These are phyloP conservation scores for Stomatorhinus walkeri DNA, from an alignment of 2,797 vertebrate species.

Conservation along the genomic window DNA sequence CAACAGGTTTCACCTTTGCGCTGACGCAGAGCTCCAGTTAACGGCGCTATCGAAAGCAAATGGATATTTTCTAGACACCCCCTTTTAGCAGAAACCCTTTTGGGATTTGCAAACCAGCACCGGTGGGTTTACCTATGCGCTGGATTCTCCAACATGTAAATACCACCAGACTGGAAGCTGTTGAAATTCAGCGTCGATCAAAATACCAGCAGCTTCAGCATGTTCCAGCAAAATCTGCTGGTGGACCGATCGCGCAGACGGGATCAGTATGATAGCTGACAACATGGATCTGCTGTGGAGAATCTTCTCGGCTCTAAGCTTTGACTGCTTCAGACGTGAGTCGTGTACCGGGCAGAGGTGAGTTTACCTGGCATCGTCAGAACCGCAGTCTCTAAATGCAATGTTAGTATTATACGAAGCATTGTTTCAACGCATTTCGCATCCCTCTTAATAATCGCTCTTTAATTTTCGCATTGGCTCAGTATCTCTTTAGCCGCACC, in stretches of 20 bases:
- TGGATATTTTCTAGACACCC: background rate
- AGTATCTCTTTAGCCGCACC: background rate
- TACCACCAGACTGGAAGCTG: background rate
- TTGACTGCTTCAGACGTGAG: slow-evolving; percentile 61
- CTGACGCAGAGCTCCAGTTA: background rate
- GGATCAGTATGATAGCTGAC: slow-evolving; percentile 48
- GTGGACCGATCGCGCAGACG: slow-evolving; percentile 11
- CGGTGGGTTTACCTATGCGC: slow-evolving; percentile 31
- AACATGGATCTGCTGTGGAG: slow-evolving; percentile 66
- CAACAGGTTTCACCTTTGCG: background rate
- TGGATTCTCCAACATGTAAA: slow-evolving; percentile 2
- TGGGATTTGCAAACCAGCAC: slow-evolving; percentile 10
- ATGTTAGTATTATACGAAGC: background rate
- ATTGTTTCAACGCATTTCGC: background rate
- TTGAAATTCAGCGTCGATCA: background rate
- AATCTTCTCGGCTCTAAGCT: slow-evolving; percentile 59
- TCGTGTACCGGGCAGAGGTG: slow-evolving; percentile 57
- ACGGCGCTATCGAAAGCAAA: slow-evolving; percentile 8
- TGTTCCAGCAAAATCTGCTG: slow-evolving; percentile 29
- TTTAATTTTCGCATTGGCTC: background rate
- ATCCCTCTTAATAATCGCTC: background rate
- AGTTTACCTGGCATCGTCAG: slow-evolving; percentile 24
- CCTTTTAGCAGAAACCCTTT: slow-evolving; percentile 7
- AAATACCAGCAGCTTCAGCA: slow-evolving; percentile 21
- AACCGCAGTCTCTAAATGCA: background rate